Evolutionary conservation across 2,113 vertebrate species (phyloP), one percentile per base, ranked within the genome.

Genomic region (Apteryx mantelli): DNA sequence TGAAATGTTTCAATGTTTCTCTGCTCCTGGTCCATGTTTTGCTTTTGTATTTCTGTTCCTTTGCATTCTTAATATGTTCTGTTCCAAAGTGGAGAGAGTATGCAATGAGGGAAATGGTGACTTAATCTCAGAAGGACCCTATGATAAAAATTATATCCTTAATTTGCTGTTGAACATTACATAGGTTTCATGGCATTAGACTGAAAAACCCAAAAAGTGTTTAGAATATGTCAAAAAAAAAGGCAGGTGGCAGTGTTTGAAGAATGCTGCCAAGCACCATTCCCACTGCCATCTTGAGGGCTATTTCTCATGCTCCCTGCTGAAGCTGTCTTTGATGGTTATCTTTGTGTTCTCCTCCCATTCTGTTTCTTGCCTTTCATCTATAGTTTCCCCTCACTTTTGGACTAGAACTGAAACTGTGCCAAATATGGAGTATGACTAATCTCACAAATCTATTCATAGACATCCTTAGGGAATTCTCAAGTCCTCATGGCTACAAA

Each of bases 1-100:
- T 60, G 61, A 88, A 95, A 89, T 82, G 63, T 87, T 95, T 89
- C 95, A 95, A 89, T 82, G 63, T 87, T 95, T 89, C 95, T 63
- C 13, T 58, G 42, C 58, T 91, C 56, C 64, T 60, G 84, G 80
- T 70, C 26, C 2, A 92, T 52, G 55, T 91, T 95, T 94, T 83
- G 44, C 46, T 89, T 88, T 66, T 55, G 25, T n/a, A 40, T 78
- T 78, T 88, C 18, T 53, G 63, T 61, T 88, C 52, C 61, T 91
- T 91, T 87, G 65, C 81, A 63, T 92, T 82, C 85, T 80, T 94
- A 91, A 82, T 91, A 26, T 11, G 20, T 11, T 80, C 53, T 85
- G 26, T 82, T 81, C 78, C 82, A 94, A 93, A 82, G 14, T 20
- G 53, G 19, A 89, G 21, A 92, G 55, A 32, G 20, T 53, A 46